Percentiles rank a stretch among this genome's conserved stretches.
Conservation (phyloP, 2,113 vertebrate species). For the Agapornis roseicollis region DNA sequence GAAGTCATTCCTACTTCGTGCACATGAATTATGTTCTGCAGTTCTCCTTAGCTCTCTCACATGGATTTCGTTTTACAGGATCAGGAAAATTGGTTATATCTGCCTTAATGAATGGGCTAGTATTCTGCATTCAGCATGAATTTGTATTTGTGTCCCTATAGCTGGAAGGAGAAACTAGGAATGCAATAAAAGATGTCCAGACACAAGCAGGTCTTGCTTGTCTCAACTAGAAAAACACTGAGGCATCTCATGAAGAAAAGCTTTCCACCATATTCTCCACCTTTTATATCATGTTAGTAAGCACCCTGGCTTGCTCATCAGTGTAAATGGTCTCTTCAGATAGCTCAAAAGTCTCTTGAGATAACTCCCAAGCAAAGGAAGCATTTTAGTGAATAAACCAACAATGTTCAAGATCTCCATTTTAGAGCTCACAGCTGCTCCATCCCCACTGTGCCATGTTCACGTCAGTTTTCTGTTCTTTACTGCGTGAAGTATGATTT, state of each 20-base stretch:
- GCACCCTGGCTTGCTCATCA: background rate
- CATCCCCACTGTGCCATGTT: background rate
- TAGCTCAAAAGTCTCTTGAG: background rate
- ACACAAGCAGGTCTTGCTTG: background rate
- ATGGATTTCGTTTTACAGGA: background rate
- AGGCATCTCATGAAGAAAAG: background rate
- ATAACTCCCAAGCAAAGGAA: background rate
- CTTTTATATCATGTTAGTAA: background rate
- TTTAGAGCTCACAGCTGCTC: background rate
- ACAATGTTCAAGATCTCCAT: background rate
- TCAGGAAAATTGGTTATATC: background rate
- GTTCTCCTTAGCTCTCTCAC: background rate
- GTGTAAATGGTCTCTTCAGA: background rate
- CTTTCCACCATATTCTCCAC: background rate
- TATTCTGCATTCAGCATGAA: background rate
- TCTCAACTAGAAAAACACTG: background rate
- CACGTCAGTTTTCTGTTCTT: background rate
- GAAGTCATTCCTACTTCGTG: background rate
- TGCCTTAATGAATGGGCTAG: background rate
- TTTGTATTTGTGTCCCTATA: background rate
- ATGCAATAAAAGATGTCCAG: background rate
- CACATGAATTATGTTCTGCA: accelerated
- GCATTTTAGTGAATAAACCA: background rate
- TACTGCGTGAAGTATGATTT: background rate
- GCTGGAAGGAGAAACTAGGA: background rate